phyloP scores from a whole-genome alignment of 2,888 invertebrate species.

The Sclerodermus sp. region DNA sequence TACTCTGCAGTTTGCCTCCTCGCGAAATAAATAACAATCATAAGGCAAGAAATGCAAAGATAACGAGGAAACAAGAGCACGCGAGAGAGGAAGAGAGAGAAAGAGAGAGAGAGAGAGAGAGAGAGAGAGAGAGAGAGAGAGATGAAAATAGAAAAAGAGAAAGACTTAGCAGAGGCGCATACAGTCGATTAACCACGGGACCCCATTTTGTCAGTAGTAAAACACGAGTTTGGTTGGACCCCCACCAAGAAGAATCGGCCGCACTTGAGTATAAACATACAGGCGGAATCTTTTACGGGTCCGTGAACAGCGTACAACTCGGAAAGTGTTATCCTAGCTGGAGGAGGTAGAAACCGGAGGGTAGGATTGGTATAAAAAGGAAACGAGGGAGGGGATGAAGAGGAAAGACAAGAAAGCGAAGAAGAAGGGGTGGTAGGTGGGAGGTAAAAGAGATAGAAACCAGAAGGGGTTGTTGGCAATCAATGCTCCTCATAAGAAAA shows the following conservation, averaged over 20 bases:
- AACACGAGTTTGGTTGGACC: not conserved
- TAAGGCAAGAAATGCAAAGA: no score
- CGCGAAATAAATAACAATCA: no score
- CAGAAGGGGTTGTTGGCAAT: conserved; percentile 54
- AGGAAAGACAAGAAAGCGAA: conserved; percentile 10
- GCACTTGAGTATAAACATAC: conserved; percentile 6
- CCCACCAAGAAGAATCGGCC: conserved; percentile 1
- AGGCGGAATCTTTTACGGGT: conserved; percentile 11
- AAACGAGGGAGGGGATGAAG: conserved; percentile 1
- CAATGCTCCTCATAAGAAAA: conserved; percentile 56
- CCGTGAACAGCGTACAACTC: conserved; percentile 19
- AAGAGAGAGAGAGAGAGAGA: not conserved
- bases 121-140: not conserved
- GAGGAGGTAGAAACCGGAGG: no score
- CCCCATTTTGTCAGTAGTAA: not conserved
- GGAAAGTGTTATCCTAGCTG: conserved; percentile 9
- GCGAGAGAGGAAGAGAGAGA: not conserved
- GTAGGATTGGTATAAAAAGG: no score
- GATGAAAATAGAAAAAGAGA: no score
- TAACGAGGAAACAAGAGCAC: not conserved
- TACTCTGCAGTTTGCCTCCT: no score
- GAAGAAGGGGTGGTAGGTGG: conserved; percentile 12
- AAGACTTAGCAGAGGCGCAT: no score
- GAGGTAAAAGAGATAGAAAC: conserved; percentile 13
- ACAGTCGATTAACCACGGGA: not conserved